These are phyloP conservation scores for Cinclus cinclus DNA, from an alignment of 2,113 vertebrate genomes.

Conservation along the genomic window DNA sequence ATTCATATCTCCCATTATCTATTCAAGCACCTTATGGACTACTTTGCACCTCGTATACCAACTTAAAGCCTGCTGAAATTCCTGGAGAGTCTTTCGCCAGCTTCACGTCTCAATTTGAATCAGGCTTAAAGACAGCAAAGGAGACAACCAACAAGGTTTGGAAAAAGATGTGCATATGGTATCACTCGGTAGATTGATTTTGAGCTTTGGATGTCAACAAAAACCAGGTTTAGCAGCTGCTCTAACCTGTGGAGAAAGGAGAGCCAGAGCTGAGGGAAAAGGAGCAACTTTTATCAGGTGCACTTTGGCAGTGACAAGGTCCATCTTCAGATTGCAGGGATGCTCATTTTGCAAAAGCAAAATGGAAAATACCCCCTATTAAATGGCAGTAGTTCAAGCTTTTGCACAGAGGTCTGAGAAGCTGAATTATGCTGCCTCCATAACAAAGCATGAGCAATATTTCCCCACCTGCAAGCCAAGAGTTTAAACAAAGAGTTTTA, in stretches of 20 bases:
- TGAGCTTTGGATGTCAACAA: background rate
- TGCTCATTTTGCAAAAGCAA: background rate
- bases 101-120: background rate
- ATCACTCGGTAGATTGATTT: accelerated
- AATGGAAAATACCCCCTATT: background rate
- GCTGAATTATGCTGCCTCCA: background rate
- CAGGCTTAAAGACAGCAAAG: background rate
- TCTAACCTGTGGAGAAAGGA: background rate
- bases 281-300: background rate
- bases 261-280: background rate
- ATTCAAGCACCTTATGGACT: background rate
- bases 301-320: background rate
- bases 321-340: background rate
- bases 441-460: constrained; percentile 54
- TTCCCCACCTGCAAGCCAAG: constrained; percentile 61
- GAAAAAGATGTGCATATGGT: background rate
- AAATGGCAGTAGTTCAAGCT: background rate
- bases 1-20: background rate
- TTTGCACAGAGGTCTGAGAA: constrained; percentile 7
- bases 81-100: background rate
- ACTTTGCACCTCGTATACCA: background rate
- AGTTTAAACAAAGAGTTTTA: constrained; percentile 49
- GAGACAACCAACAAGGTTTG: background rate
- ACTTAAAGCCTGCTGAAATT: background rate
- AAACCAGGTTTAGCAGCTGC: background rate